These are phyloP conservation scores for Microplitis mediator DNA, from an alignment of 1,140 invertebrate species.

Conservation along the genomic window DNA sequence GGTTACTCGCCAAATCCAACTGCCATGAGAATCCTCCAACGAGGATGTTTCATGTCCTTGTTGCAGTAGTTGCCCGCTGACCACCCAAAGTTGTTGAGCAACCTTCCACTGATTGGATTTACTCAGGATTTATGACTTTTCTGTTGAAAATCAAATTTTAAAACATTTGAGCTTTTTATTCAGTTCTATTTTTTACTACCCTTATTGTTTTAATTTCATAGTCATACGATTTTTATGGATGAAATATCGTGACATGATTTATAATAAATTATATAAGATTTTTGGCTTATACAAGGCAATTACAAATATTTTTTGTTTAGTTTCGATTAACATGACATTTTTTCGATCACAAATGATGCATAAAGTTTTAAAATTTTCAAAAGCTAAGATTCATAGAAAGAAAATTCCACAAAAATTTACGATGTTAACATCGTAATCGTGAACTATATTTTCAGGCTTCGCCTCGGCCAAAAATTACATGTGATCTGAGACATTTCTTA, in stretches of 20 bases:
- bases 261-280: no score
- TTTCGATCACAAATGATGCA: background rate
- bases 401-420: no score
- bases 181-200: background rate
- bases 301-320: background rate
- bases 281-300: no score
- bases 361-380: background rate
- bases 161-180: background rate
- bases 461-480: no score
- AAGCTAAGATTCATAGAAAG: no score
- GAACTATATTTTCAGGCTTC: no score
- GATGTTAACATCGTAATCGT: no score
- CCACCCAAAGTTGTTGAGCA: conserved; percentile 16
- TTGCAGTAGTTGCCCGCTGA: background rate
- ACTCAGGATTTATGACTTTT: conserved; percentile 13
- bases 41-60: conserved; percentile 3
- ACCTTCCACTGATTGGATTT: conserved; percentile 26
- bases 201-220: background rate
- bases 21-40: background rate
- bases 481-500: no score
- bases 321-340: background rate
- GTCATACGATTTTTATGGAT: background rate
- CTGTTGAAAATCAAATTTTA: background rate
- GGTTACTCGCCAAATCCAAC: background rate
- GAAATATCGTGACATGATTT: no score